A percentile compares a stretch with the other conserved stretches of the same genome.
Evolutionary conservation across 1,140 invertebrate genomes (phyloP).

Genomic region (Chelonus insularis): DNA sequence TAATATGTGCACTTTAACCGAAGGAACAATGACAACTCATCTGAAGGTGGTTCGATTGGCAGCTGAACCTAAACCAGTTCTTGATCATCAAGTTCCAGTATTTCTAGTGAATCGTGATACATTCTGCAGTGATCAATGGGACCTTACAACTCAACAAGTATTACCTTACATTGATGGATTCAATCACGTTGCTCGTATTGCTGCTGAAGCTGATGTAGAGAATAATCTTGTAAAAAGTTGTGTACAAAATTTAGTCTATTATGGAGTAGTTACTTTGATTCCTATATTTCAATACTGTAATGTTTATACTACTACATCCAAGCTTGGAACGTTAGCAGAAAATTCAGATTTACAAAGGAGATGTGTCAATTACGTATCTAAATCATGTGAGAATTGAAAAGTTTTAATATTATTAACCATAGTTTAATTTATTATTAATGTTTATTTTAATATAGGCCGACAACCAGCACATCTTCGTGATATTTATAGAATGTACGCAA

Average conservation of each 20-base stretch:
- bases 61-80: constrained; percentile 78
- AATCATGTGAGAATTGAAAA: constrained; percentile 58
- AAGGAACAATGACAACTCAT: constrained; percentile 78
- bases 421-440: too few relatives aligned
- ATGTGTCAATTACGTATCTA: constrained; percentile 75
- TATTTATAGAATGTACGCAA: constrained; percentile 80
- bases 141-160: constrained; percentile 89
- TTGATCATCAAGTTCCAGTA: constrained; percentile 90
- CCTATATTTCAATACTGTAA: constrained; percentile 94
- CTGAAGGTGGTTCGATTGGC: constrained; percentile 77
- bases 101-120: constrained; percentile 67
- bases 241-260: constrained; percentile 90
- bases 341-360: constrained; percentile 73
- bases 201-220: constrained; percentile 85
- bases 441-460: constrained; percentile 57
- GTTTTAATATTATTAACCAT: too few relatives aligned
- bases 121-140: constrained; percentile 76
- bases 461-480: constrained; percentile 65
- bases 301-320: constrained; percentile 86
- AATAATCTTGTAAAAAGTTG: constrained; percentile 92
- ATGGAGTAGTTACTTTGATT: constrained; percentile 77
- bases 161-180: constrained; percentile 90
- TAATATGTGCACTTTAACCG: constrained; percentile 76
- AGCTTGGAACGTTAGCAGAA: constrained; percentile 72
- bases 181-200: constrained; percentile 85